Conservation (phyloP, 2,113 vertebrate species). For the Solenodon paradoxus region DNA sequence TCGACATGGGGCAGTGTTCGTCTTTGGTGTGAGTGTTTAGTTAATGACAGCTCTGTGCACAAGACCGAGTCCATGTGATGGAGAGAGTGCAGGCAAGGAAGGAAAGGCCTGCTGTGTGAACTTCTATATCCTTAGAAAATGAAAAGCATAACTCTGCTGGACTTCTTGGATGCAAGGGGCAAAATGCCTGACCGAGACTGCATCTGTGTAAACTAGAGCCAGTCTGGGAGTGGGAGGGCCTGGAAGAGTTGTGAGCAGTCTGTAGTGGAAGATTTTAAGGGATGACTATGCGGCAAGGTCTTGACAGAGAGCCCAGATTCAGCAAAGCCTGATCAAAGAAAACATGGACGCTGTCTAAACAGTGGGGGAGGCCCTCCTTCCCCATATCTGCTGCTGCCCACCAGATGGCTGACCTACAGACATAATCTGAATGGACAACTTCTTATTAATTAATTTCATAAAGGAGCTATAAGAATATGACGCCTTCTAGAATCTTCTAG, state of each 20-base stretch:
- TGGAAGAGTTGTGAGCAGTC: background rate
- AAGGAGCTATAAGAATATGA: background rate
- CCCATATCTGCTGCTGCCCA: background rate
- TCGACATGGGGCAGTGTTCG: background rate
- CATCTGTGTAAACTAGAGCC: background rate
- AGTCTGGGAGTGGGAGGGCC: background rate
- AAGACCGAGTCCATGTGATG: background rate
- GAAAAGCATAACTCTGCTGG: background rate
- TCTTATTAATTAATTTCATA: background rate
- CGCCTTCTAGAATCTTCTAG: background rate
- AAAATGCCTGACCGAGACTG: background rate
- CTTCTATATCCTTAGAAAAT: background rate
- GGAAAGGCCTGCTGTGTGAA: background rate
- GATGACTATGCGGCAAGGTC: background rate
- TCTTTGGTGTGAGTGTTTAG: background rate
- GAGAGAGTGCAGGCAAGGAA: background rate
- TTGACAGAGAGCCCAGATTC: background rate
- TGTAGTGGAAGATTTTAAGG: background rate
- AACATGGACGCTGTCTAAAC: background rate
- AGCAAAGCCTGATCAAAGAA: background rate
- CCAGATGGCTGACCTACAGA: background rate
- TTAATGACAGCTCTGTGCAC: background rate
- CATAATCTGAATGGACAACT: background rate
- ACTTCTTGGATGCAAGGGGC: background rate
- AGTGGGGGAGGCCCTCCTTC: too few species aligned